phyloP scores from a whole-genome alignment of 23 tunicate genomes.

The Ciona savignyi region DNA sequence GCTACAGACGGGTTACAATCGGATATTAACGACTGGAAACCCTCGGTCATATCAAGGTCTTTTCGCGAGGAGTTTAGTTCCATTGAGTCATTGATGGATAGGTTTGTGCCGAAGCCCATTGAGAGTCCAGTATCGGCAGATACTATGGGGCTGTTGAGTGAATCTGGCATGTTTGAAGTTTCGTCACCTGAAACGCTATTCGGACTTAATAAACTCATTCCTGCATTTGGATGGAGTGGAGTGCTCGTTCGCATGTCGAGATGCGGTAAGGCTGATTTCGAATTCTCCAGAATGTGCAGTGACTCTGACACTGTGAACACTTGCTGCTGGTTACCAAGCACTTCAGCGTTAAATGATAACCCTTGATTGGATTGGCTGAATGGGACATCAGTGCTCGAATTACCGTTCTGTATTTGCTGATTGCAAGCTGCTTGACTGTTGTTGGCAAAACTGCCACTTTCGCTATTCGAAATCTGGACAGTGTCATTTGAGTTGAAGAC shows the following conservation, averaged over 20 bases:
- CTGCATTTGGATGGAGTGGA: not conserved
- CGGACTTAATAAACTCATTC: not conserved
- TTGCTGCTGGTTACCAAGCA: not conserved
- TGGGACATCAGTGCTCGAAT: not conserved
- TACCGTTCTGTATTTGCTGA: not conserved
- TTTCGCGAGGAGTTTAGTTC: not conserved
- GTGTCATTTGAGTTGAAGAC: not conserved
- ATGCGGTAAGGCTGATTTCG: not conserved
- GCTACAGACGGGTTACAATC: not conserved
- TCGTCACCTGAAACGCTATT: not conserved
- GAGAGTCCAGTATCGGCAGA: not conserved
- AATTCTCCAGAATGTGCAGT: not conserved
- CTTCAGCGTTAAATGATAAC: not conserved
- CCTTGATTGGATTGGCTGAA: not conserved
- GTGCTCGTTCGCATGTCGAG: not conserved
- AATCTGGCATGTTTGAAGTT: not conserved
- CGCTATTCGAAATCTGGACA: not conserved
- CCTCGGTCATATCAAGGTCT: not conserved
- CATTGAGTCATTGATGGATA: not conserved
- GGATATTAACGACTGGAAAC: not conserved
- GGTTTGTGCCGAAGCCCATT: not conserved
- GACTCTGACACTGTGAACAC: not conserved
- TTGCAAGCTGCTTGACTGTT: not conserved
- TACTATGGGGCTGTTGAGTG: not conserved
- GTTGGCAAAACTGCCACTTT: not conserved